Evolutionary conservation across 2,113 vertebrate genomes (phyloP).

Genomic region (Ginglymostoma cirratum): DNA sequence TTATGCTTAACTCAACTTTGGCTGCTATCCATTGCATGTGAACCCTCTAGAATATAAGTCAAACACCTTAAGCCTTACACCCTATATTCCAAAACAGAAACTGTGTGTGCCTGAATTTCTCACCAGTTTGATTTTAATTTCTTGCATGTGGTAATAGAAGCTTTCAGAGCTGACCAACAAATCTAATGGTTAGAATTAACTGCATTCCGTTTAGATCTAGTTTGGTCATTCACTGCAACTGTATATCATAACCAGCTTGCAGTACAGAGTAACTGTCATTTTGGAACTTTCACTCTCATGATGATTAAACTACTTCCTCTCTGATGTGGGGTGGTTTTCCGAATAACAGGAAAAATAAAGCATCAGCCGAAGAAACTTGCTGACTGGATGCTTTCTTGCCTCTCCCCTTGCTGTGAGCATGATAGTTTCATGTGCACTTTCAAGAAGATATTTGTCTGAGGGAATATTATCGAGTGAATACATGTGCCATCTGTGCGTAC

Average conservation of each 20-base stretch:
- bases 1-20: not conserved
- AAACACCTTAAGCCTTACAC: not conserved
- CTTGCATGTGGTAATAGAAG: not conserved
- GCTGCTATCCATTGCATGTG: not conserved
- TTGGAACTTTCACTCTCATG: not conserved
- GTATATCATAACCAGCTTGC: not conserved
- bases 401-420: not conserved
- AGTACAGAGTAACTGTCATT: not conserved
- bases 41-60: not conserved
- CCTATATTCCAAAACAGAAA: not conserved
- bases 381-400: not conserved
- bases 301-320: not conserved
- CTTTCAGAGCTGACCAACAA: not conserved
- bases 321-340: not conserved
- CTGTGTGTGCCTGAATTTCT: not conserved
- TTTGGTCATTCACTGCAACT: not conserved
- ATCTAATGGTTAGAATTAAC: not conserved
- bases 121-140: conserved; percentile 2
- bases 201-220: not conserved
- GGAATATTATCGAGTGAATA: not conserved
- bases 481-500: not conserved
- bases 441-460: not conserved
- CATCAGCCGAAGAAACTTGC: not conserved
- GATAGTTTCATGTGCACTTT: not conserved
- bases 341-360: conserved; percentile 25